These are phyloP conservation scores for Sebastes dallii DNA, from an alignment of 2,797 vertebrate species.

Conservation along the genomic window DNA sequence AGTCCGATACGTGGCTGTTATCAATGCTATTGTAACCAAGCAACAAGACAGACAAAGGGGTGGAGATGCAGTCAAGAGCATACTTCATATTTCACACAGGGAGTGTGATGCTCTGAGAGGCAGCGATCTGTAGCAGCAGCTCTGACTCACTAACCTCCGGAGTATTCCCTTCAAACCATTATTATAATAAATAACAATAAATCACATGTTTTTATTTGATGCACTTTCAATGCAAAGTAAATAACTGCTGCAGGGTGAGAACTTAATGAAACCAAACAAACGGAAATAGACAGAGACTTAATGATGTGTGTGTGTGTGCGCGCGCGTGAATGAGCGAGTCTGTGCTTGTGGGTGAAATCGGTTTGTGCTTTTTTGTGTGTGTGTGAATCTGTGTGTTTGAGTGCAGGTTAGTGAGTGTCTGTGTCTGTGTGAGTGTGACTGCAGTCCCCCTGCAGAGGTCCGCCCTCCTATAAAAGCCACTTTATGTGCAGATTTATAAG, in stretches of 20 bases:
- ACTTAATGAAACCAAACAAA: slow-evolving; percentile 31
- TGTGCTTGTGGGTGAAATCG: background rate
- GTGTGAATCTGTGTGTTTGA: background rate
- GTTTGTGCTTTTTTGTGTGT: background rate
- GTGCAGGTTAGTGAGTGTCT: background rate
- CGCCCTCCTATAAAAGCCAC: slow-evolving; percentile 21
- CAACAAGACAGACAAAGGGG: background rate
- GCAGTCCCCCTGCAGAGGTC: background rate
- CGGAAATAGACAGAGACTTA: background rate
- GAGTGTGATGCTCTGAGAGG: background rate
- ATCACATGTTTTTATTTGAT: slow-evolving; percentile 27
- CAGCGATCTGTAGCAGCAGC: background rate
- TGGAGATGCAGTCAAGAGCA: background rate
- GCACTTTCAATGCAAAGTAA: slow-evolving; percentile 19
- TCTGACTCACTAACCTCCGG: slow-evolving; percentile 5
- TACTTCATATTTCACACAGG: background rate
- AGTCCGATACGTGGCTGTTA: background rate
- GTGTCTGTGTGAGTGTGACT: background rate
- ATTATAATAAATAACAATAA: slow-evolving; percentile 26
- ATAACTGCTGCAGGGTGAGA: slow-evolving; percentile 17
- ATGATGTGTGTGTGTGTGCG: background rate
- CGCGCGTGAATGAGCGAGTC: background rate
- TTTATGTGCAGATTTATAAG: slow-evolving; percentile 49
- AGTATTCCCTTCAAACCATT: background rate
- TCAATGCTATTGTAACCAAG: background rate